phyloP scores from a whole-genome alignment of 92 coral and sea anemone species.

The Nematostella vectensis region DNA sequence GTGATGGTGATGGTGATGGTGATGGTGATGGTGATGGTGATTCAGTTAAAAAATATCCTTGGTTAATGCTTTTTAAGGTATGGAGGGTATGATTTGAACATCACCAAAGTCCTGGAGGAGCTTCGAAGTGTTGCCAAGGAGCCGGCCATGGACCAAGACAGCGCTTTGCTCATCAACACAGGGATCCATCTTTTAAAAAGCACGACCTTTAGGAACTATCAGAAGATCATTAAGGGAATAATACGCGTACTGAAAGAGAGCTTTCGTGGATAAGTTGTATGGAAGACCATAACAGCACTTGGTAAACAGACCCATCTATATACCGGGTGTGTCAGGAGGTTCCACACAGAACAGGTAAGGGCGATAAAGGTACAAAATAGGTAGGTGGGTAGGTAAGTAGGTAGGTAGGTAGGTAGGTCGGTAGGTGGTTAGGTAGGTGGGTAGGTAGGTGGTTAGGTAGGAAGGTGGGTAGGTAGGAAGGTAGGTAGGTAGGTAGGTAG shows the following conservation, averaged over 20 bases:
- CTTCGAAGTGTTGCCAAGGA: slow-evolving; percentile 39
- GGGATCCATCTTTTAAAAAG: slow-evolving; percentile 66
- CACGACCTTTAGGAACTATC: slow-evolving; percentile 53
- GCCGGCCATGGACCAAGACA: slow-evolving; percentile 54
- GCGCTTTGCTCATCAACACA: slow-evolving; percentile 52
- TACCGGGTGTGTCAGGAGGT: slow-evolving; percentile 58
- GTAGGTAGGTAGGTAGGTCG: too few relatives aligned
- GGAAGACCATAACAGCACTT: slow-evolving; percentile 74
- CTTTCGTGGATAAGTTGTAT: slow-evolving; percentile 53
- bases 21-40: neutral
- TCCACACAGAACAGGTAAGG: slow-evolving; percentile 70
- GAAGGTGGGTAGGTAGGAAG: too few relatives aligned
- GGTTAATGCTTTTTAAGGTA: too few relatives aligned
- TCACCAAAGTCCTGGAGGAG: slow-evolving; percentile 41
- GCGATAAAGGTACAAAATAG: neutral
- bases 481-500: too few relatives aligned
- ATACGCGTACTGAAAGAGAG: slow-evolving; percentile 27
- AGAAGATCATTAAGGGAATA: slow-evolving; percentile 49
- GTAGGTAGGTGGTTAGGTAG: too few relatives aligned
- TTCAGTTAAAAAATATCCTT: too few relatives aligned
- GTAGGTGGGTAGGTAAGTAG: too few relatives aligned
- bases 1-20: slow-evolving; percentile 4
- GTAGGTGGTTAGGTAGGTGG: too few relatives aligned
- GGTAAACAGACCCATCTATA: slow-evolving; percentile 61
- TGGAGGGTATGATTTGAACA: slow-evolving; percentile 52